Evolutionary conservation across 1,140 invertebrate genomes (phyloP), one percentile per base, ranked within the genome.

Genomic region (Drosophila sp.): DNA sequence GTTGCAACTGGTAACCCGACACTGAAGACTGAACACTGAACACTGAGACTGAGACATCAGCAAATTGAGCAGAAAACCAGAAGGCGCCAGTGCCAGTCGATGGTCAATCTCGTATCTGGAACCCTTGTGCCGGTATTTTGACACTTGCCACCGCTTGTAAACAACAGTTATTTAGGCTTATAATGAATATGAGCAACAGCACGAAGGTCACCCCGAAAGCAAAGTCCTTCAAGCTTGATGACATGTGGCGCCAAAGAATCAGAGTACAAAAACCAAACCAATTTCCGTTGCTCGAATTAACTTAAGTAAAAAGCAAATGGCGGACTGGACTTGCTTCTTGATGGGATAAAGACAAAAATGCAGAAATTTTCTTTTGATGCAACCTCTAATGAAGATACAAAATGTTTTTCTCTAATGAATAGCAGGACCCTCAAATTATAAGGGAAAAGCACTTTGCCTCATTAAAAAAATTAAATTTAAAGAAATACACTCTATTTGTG

Each of bases 51-150:
- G 71, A 87, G 78, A 86, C 78, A 71, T 72, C 48, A 87, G 64
- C 83, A 83, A 90, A 90, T 90, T 90, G 89, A 90, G 82, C 89
- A 90, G 80, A 90, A 90, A 90, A 90, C 89, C 89, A 90, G 89
- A 82, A 87, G 87, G 87, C 87, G 87, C 87, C 87, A 90, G 69
- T 51, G n/a, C n/a, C 34, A 25, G 53, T 51, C 32, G 32, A 38
- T 41, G 61, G 75, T 58, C 51, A 59, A 58, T 59, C 8, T 58
- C 38, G 54, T n/a, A 58, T 46, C 7, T 53, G 32, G 56, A 40
- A 36, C 59, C 46, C 41, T 48, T 76, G 41, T 72, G 75, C 63
- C 70, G 73, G 76, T 90, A 90, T 90, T 87, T 90, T 90, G 89
- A 90, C 89, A 90, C 82, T 90, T 83, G 89, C 83, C 74, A 70